These are phyloP conservation scores for Misgurnus mizolepis DNA, from an alignment of 2,113 vertebrate genomes.

Conservation along the genomic window DNA sequence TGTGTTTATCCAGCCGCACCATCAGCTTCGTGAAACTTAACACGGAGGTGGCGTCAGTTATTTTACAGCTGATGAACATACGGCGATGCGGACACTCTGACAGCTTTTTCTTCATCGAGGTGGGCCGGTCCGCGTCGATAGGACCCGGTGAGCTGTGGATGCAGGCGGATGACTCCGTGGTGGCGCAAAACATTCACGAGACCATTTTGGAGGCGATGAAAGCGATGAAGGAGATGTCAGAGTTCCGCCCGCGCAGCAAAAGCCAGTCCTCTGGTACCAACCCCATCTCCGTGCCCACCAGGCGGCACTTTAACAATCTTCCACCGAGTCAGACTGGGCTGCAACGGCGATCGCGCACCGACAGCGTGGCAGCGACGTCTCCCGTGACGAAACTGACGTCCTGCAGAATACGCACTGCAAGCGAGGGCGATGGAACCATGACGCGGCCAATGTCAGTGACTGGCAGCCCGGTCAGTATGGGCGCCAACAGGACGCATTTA, in stretches of 20 bases:
- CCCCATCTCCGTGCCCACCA: conserved; percentile 80
- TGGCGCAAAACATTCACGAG: conserved; percentile 98
- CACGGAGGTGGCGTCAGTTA: conserved; percentile 87
- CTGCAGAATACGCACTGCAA: conserved; percentile 83
- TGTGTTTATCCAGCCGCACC: conserved; percentile 90
- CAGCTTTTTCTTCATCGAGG: conserved; percentile 98
- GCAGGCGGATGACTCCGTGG: conserved; percentile 96
- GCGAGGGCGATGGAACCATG: conserved; percentile 81
- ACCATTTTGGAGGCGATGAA: conserved; percentile 97
- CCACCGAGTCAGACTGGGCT: conserved; percentile 86
- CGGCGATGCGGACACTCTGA: conserved; percentile 97
- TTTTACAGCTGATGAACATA: conserved; percentile 96
- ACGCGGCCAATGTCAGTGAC: conserved; percentile 78
- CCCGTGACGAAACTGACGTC: conserved; percentile 76
- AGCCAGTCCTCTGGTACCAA: conserved; percentile 91
- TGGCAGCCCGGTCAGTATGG: conserved; percentile 87
- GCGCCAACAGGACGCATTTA: conserved; percentile 79
- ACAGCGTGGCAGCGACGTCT: conserved; percentile 77
- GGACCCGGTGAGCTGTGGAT: conserved; percentile 98
- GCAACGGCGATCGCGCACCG: conserved; percentile 79
- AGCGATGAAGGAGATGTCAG: conserved; percentile 94
- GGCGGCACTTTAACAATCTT: conserved; percentile 78
- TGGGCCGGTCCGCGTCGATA: conserved; percentile 91
- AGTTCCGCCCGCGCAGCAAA: conserved; percentile 95
- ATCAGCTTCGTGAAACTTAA: conserved; percentile 94